Evolutionary conservation across 2,797 vertebrate species (phyloP).

Genomic region (Antennarius maculatus): DNA sequence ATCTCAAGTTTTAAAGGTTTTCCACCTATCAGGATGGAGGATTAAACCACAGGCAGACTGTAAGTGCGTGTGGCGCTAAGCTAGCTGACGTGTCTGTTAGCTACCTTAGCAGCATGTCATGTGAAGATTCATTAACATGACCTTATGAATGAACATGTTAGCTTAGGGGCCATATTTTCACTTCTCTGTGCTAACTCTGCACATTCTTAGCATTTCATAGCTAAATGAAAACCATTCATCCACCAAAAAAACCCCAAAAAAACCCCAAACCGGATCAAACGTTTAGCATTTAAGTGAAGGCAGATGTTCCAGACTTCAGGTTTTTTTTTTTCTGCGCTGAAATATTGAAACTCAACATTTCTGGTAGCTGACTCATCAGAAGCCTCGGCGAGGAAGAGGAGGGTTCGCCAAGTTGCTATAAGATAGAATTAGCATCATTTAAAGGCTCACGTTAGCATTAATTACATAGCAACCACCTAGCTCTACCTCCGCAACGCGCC

Average conservation of each 20-base stretch:
- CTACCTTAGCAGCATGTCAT: neutral
- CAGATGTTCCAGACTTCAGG: constrained; percentile 22
- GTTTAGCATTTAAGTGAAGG: constrained; percentile 14
- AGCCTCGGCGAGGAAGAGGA: constrained; percentile 8
- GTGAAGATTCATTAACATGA: too few species aligned
- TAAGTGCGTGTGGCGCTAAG: too few species aligned
- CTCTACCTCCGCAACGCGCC: neutral
- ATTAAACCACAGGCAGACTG: too few species aligned
- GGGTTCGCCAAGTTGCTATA: neutral
- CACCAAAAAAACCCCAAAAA: constrained; percentile 5
- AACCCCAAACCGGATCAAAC: constrained; percentile 13
- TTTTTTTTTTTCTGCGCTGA: neutral
- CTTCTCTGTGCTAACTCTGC: neutral
- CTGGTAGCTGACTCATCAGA: constrained; percentile 37
- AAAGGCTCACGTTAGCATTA: neutral
- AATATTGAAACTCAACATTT: constrained; percentile 34
- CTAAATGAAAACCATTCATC: constrained; percentile 7
- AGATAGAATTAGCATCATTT: neutral
- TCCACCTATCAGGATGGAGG: too few species aligned
- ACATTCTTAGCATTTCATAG: neutral
- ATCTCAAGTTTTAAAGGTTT: too few species aligned
- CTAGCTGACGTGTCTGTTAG: too few species aligned
- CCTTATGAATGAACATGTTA: too few species aligned
- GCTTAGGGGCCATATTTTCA: too few species aligned
- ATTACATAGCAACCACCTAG: neutral